Evolutionary conservation across 2,888 invertebrate genomes (phyloP), one percentile per base, ranked within the genome.

Genomic region (Cheilosia pagana): DNA sequence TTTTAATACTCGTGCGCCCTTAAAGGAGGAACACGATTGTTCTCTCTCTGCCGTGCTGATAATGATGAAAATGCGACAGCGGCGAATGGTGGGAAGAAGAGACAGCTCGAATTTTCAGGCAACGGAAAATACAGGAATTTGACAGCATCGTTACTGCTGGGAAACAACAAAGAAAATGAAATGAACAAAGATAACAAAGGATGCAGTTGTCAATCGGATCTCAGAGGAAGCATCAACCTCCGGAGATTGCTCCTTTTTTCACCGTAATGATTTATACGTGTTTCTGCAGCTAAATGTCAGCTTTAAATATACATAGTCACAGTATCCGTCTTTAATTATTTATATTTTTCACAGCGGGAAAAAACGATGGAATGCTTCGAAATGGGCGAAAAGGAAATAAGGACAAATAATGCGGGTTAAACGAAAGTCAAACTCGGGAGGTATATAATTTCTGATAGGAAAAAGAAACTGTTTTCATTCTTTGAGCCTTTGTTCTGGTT

Each of bases 151-250:
- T 59, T 59, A 50, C 72, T 53, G 55, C 57, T 57, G 57, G 72
- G 43, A 53, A 53, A 52, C 79, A 63, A 74, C 74, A 74, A 70
- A 70, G 83, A 74, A 79, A 79, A 79, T 63, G 62, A 83, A 83
- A 83, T 83, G 79, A 83, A 78, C 72, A 68, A 59, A 67, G 77
- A 77, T 77, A 67, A 77, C 82, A 76, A 74, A 79, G 76, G 48
- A 60, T 78, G 82, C 48, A 68, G 72, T 74, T 79, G 83, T 83
- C 79, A 83, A 79, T 70, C 79, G 79, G 79, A 74, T 79, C 62
- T 65, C 63, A 57, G 59, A 48, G 41, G 60, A 78, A 72, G 23
- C 70, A 82, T 77, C 65, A 35, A 45, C 35, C 43, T 45, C 57
- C 39, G 53, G 76, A 68, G 57, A 71, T 71, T 68, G 25, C 52